Percentiles rank a stretch among this genome's conserved stretches.
These are phyloP conservation scores for Phanerotoma sp. DNA, from an alignment of 2,888 invertebrate genomes.

Conservation along the genomic window DNA sequence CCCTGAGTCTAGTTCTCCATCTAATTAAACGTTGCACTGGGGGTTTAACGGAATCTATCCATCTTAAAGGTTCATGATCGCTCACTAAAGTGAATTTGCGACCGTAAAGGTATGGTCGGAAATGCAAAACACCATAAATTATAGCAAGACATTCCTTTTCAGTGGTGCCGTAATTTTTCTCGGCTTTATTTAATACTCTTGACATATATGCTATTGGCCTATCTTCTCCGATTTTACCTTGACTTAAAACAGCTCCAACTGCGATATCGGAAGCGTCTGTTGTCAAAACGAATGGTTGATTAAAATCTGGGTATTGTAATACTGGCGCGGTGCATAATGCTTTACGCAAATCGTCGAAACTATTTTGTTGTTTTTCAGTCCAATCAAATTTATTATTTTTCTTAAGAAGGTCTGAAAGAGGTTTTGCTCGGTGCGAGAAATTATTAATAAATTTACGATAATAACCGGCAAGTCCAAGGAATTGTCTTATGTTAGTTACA, in stretches of 20 bases:
- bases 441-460: constrained; percentile 19
- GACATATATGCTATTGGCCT: constrained; percentile 19
- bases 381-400: constrained; percentile 20
- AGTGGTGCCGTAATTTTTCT: constrained; percentile 20
- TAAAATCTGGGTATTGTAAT: constrained; percentile 27
- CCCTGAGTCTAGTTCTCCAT: constrained; percentile 14
- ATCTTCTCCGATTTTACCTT: constrained; percentile 20
- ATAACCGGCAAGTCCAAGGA: constrained; percentile 25
- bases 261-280: constrained; percentile 24
- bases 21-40: constrained; percentile 11
- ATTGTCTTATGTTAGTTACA: constrained; percentile 15
- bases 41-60: constrained; percentile 14
- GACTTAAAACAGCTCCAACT: constrained; percentile 17
- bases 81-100: no score
- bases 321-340: constrained; percentile 25
- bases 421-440: constrained; percentile 26
- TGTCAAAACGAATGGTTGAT: constrained; percentile 24
- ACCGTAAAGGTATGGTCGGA: no score
- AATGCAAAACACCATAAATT: no score
- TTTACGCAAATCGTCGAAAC: constrained; percentile 17
- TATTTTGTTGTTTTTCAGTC: neutral
- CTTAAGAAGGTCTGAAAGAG: constrained; percentile 17
- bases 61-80: constrained; percentile 20
- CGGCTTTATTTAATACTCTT: neutral
- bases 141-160: no score